A percentile compares a stretch with the other conserved stretches of the same genome.
Evolutionary conservation across 2,797 vertebrate genomes (phyloP).

Genomic region (Tragopan temminckii): DNA sequence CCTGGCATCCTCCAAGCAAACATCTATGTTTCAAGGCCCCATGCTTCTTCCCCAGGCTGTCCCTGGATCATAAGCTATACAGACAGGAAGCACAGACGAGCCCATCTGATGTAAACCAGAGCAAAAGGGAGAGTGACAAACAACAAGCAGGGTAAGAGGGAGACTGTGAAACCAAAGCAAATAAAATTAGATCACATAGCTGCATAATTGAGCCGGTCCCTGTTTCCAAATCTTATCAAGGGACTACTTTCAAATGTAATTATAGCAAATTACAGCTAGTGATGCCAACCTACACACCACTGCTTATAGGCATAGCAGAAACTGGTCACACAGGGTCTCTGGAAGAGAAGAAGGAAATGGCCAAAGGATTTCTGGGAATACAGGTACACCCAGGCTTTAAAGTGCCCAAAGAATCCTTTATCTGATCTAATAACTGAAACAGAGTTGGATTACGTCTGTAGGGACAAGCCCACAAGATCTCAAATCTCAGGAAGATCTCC

Average conservation of each 20-base stretch:
- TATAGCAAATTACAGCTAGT: not conserved
- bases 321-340: not conserved
- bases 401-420: not conserved
- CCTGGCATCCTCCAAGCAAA: not conserved
- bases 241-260: not conserved
- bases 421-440: not conserved
- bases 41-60: not conserved
- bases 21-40: not conserved
- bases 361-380: not conserved
- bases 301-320: not conserved
- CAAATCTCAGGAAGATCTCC: not conserved
- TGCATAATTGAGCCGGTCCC: not conserved
- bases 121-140: conserved; percentile 1
- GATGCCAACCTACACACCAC: not conserved
- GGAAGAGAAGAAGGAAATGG: not conserved
- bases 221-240: conserved; percentile 22
- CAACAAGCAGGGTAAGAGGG: conserved; percentile 21
- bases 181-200: not conserved
- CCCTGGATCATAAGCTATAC: not conserved
- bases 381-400: not conserved
- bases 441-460: not conserved
- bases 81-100: not conserved
- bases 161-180: conserved; percentile 29
- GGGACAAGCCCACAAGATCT: not conserved
- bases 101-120: conserved; percentile 38